phyloP scores from a whole-genome alignment of 1,140 invertebrate genomes.

The Streblospio benedicti region DNA sequence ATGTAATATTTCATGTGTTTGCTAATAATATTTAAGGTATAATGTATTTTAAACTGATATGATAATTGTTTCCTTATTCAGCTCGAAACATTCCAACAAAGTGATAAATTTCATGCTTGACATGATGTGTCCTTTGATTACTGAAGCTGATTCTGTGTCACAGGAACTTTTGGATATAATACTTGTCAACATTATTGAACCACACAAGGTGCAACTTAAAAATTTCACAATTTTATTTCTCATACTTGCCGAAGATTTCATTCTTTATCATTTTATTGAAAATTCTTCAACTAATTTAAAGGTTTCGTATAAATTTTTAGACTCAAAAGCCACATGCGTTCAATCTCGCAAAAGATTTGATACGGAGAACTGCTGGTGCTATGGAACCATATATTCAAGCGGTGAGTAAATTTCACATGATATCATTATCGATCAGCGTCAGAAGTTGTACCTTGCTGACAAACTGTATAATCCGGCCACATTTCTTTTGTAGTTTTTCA shows the following conservation, averaged over 20 bases:
- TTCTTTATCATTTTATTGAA: too few relatives aligned
- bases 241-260: not conserved
- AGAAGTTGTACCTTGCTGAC: too few relatives aligned
- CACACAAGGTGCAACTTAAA: conserved; percentile 62
- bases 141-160: conserved; percentile 88
- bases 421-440: conserved; percentile 14
- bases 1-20: not conserved
- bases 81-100: conserved; percentile 89
- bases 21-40: not conserved
- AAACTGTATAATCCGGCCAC: too few relatives aligned
- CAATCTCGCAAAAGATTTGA: conserved; percentile 78
- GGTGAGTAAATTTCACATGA: conserved; percentile 57
- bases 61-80: conserved; percentile 44
- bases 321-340: conserved; percentile 82
- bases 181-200: conserved; percentile 88
- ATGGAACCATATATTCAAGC: conserved; percentile 89
- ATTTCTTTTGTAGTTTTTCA: conserved; percentile 83
- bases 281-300: too few relatives aligned
- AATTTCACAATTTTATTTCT: not conserved
- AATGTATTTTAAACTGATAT: not conserved
- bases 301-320: conserved; percentile 27
- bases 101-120: conserved; percentile 95
- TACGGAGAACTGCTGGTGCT: conserved; percentile 81
- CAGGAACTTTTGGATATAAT: conserved; percentile 90
- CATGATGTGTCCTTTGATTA: conserved; percentile 84